Base-by-base conservation (phyloP, 2,888 invertebrate genomes). In the Zaprionus bogoriensis region DNA sequence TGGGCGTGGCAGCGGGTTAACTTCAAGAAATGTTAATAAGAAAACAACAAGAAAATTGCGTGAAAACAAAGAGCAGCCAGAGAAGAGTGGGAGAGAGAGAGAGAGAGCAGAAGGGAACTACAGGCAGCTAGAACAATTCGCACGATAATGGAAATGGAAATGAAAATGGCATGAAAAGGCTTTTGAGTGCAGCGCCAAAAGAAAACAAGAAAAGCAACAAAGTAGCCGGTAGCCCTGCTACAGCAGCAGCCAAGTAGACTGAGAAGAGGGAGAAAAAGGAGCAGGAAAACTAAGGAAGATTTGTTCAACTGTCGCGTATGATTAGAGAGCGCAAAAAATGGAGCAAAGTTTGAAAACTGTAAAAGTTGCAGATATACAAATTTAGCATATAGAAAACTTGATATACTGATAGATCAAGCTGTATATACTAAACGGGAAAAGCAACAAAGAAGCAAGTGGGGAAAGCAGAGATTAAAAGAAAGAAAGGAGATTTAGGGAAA, bases 91-190 rank as follows among this genome's bases (percentile, higher is more conserved):
- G 14, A 9, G 25, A 9, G 17, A 36, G 12, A 4, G 12, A 4
- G 4, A 47, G 30, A n/a, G 6, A 19, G 25, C 7, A 32, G 9
- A 12, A n/a, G 39, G 9, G 28, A 17, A 44, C 25, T 28, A 42
- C 45, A 41, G 27, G 50, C 39, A 27, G 52, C 44, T 61, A 46
- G 48, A 69, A 69, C 52, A 68, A 74, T 81, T 87, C 80, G 74
- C 84, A 81, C 66, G 74, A 64, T 69, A 84, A 80, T 73, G 87
- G 68, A 78, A 77, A 80, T 77, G 84, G 62, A 77, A 74, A 77
- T 81, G 86, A 62, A 82, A 84, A 77, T 67, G 74, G 64, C 77
- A 69, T 73, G 69, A 77, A 79, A 82, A 78, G 65, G 58, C 86
- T 75, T 71, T 77, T 74, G 82, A 74, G 61, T 9, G 14, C 42